Conservation (phyloP, 2,888 invertebrate genomes). For the Troglohyphantes excavatus region DNA sequence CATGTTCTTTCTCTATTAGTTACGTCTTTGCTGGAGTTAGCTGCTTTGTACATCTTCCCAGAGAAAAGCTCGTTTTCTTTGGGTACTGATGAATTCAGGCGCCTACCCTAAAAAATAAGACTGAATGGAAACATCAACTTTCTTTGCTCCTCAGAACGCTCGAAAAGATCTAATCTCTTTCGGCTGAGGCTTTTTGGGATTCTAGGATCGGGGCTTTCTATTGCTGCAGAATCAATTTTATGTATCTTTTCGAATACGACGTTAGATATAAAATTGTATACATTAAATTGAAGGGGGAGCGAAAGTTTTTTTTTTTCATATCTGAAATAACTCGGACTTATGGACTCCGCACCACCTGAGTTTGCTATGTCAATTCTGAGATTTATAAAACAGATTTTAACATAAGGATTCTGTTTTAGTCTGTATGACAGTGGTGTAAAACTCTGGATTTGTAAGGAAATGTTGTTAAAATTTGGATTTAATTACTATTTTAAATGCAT, state of each 20-base stretch:
- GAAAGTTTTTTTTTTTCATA: background rate
- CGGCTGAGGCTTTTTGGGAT: background rate
- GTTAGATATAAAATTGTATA: background rate
- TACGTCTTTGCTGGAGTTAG: conserved; percentile 27
- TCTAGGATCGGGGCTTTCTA: background rate
- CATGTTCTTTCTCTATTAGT: conserved; percentile 51
- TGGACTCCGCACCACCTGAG: too few relatives aligned
- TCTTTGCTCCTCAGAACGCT: conserved; percentile 2
- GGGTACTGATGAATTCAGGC: conserved; percentile 53
- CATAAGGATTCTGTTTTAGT: too few relatives aligned
- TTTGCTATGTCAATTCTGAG: too few relatives aligned
- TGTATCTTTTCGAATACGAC: background rate
- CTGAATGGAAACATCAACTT: conserved; percentile 22
- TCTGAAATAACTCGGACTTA: background rate
- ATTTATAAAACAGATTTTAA: too few relatives aligned
- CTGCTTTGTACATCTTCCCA: conserved; percentile 8
- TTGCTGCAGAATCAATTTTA: conserved; percentile 8
- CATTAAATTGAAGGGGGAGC: background rate
- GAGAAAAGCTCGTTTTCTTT: conserved; percentile 39
- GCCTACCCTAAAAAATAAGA: conserved; percentile 32
- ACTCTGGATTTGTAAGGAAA: too few relatives aligned
- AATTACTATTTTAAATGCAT: too few relatives aligned
- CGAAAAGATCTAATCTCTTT: conserved; percentile 50
- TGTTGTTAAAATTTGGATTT: too few relatives aligned
- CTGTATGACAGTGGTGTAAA: too few relatives aligned